Base-by-base conservation (phyloP, 2,113 vertebrate genomes). In the Epinephelus lanceolatus region DNA sequence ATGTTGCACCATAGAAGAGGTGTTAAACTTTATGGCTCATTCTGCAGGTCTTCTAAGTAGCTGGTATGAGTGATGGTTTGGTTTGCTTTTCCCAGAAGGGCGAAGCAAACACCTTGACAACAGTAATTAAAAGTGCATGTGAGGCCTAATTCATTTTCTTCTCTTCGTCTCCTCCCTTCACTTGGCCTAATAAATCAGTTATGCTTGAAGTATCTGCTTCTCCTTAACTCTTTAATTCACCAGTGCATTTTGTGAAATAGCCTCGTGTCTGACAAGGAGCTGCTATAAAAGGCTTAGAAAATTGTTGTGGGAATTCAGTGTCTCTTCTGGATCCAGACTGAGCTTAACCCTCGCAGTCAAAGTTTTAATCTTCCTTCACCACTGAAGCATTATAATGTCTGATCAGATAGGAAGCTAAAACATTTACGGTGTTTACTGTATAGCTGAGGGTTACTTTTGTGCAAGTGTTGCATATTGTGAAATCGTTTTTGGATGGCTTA, bases 101-200 rank as follows among this genome's bases (percentile, higher is more conserved):
- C 87, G 66, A 92, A 84, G 86, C 83, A 91, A 93, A 91, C 90
- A 94, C 91, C 91, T 93, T 94, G 89, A 92, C 83, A 92, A 76
- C 79, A 85, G 84, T 91, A 91, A 93, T 93, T 92, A 91, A 91
- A 93, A 91, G 86, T 81, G 86, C 85, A 88, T 62, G 85, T 72
- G 76, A 86, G 73, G 85, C 81, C 86, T 90, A 87, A 90, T 89
- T 93, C 81, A 78, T 92, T 91, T 86, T 88, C 71, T 83, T 80
- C 80, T 89, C 81, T 66, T 51, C 52, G 65, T 86, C 88, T 90
- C 84, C 88, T 92, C 88, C 90, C 83, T 82, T 92, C 65, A 70
- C 75, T 81, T 74, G 67, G 80, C 83, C 86, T 88, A 88, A 93
- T 94, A 91, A 90, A 93, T 93, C 91, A 89, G 90, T 86, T 88